A percentile compares a stretch with the other conserved stretches of the same genome.
These are phyloP conservation scores for Polypterus bichir DNA, from an alignment of 2,113 vertebrate species.

Conservation along the genomic window DNA sequence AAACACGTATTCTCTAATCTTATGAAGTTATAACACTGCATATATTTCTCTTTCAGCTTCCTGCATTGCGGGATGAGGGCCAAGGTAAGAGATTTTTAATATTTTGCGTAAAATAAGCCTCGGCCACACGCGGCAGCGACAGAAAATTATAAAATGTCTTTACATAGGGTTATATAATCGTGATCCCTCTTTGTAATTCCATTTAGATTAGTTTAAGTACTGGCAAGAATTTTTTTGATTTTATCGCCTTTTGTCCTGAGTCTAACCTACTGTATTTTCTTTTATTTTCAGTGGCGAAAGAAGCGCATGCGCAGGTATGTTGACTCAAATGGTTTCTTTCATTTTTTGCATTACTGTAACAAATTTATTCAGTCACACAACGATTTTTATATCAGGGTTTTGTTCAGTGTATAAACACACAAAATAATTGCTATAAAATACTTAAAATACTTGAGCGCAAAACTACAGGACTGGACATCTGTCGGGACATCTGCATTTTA, in stretches of 20 bases:
- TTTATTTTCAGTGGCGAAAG: constrained; percentile 9
- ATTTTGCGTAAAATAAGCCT: background rate
- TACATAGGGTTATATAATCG: background rate
- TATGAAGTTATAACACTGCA: too few relatives aligned
- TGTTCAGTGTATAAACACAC: too few relatives aligned
- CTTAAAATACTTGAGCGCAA: too few relatives aligned
- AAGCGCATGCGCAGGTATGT: constrained; percentile 10
- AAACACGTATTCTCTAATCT: too few relatives aligned
- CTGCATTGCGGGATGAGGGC: background rate
- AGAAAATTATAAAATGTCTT: background rate
- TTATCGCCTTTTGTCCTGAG: background rate
- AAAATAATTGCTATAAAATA: too few relatives aligned
- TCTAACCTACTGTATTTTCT: background rate
- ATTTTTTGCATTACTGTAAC: too few relatives aligned
- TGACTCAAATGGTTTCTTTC: too few relatives aligned
- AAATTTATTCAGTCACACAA: too few relatives aligned
- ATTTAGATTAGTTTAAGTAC: background rate
- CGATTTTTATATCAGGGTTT: too few relatives aligned
- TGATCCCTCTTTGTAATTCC: background rate
- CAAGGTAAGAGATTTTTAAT: background rate
- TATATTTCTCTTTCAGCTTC: background rate
- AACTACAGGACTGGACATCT: too few relatives aligned
- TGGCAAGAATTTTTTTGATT: background rate
- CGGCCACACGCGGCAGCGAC: too few relatives aligned
- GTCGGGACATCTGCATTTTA: too few relatives aligned